Evolutionary conservation across 2,113 vertebrate species (phyloP), one percentile per base, ranked within the genome.

Genomic region (Phyllopteryx taeniolatus): DNA sequence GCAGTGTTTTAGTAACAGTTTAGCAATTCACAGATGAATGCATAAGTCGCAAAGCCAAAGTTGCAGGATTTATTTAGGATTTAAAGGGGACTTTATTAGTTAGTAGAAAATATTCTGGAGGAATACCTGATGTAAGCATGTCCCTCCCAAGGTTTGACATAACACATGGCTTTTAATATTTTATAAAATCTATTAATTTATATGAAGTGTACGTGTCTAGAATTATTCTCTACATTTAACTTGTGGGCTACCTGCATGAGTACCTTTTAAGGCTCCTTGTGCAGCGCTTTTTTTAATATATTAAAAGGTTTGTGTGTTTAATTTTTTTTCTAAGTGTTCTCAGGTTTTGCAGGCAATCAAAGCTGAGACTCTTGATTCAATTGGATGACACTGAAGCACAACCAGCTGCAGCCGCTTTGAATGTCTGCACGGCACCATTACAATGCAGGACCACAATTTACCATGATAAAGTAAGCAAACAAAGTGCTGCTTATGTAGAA

Each of bases 11-110:
- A 72, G 66, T 35, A 4, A 73, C 22, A 47, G 27, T 27, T 47
- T 49, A 17, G 22, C 44, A 57, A 74, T 66, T 77, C 15, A 72
- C 53, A 80, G 64, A 78, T 69, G 8, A 68, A 70, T 71, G 43
- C 71, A 82, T 79, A 73, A 84, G 79, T 83, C 35, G 82, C 71
- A 86, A 88, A 87, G 84, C 85, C 85, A 89, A 88, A 90, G 88
- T 75, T 79, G 76, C 53, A 43, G 71, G 73, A 73, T 68, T 64
- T 68, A 22, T 56, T 56, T 56, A 56, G 35, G 27, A 72, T 79
- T 51, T 49, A 76, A 76, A 67, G 5, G 60, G 75, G 27, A 73
- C n/a, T 67, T 70, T 79, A 81, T 47, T 46, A 71, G 46, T 68
- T 81, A 31, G 71, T 68, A 51, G 70, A 59, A 66, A 67, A 71